Evolutionary conservation across 2,888 invertebrate genomes (phyloP), one percentile per base, ranked within the genome.

Genomic region (Mythimna pallens): DNA sequence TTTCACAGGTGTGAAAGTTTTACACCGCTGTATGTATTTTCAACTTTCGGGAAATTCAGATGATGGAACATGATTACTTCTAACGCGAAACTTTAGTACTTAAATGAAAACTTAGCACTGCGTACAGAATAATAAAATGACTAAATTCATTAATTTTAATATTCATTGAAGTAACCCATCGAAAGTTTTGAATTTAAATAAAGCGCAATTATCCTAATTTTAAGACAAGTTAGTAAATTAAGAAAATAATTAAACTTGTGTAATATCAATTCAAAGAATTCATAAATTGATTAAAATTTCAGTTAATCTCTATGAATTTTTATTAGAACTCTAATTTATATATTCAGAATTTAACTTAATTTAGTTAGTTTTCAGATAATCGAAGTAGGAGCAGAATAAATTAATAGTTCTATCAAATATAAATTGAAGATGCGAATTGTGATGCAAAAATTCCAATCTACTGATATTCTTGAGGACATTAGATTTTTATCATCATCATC

Each of bases 1-100:
- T 74, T 54, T 47, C 47, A 54, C 30, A 54, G 59, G 30, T 77
- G 36, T 30, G 17, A 40, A 40, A 40, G 8, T 40, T 59, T 61
- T 61, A 61, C n/a, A 61, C 8, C 2, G 22, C 22, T 40, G n/a
- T 22, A 22, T n/a, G 20, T 54, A 22, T 36, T 10, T 40, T 10
- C 54, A 30, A 40, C 6, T 47, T 43, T 47, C 22, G 14, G 10
- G 1, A 36, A 25, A 6, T n/a, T 58, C n/a, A 14, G 25, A 10
- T 14, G 0, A 9, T 54, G 4, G 20, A 61, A 69, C 2, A 14
- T 17, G 12, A 22, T 54, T 25, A 5, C 7, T 47, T 47, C 6
- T 47, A 47, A 2, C 17, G 17, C 7, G 17, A 47, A 47, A 47
- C 17, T 47, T 47, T 47, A 47, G 20, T 47, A 17, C 5, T 47